Evolutionary conservation across 2,888 invertebrate genomes (phyloP).

Genomic region (Hypolimnas misippus): DNA sequence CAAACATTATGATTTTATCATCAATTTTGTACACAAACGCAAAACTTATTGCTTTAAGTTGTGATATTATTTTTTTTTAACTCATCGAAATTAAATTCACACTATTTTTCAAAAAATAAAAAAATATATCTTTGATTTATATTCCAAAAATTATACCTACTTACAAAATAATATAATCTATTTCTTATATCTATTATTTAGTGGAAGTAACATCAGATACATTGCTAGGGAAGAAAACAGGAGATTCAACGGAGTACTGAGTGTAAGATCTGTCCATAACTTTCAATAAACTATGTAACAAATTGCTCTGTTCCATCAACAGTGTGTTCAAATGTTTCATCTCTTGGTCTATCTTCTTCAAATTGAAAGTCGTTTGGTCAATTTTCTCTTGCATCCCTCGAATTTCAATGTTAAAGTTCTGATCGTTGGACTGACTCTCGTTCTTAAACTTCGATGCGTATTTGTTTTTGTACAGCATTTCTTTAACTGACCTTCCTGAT

Average conservation of each 20-base stretch:
- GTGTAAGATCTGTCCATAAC: constrained; percentile 55
- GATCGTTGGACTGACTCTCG: constrained; percentile 70
- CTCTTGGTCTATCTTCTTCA: constrained; percentile 88
- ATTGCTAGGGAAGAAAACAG: constrained; percentile 63
- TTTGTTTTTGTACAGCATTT: constrained; percentile 83
- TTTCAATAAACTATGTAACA: constrained; percentile 69
- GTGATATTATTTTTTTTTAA: neutral
- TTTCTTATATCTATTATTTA: constrained; percentile 10
- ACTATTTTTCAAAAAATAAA: neutral
- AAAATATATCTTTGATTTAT: neutral
- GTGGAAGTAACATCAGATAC: constrained; percentile 51
- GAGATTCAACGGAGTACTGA: constrained; percentile 60
- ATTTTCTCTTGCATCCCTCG: constrained; percentile 87
- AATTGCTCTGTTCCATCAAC: constrained; percentile 70
- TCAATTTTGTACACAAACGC: neutral
- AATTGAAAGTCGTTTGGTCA: constrained; percentile 88
- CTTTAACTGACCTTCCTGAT: constrained; percentile 86
- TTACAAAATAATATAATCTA: constrained; percentile 1
- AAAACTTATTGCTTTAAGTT: neutral
- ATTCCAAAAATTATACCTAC: neutral
- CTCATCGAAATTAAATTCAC: neutral
- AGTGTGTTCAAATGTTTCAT: constrained; percentile 86
- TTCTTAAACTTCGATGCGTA: constrained; percentile 86
- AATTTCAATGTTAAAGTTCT: constrained; percentile 82
- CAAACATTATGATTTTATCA: neutral